Percentiles rank a stretch among this genome's conserved stretches.
Evolutionary conservation across 2,888 invertebrate species (phyloP).

Genomic region (Metallyticus violacea): DNA sequence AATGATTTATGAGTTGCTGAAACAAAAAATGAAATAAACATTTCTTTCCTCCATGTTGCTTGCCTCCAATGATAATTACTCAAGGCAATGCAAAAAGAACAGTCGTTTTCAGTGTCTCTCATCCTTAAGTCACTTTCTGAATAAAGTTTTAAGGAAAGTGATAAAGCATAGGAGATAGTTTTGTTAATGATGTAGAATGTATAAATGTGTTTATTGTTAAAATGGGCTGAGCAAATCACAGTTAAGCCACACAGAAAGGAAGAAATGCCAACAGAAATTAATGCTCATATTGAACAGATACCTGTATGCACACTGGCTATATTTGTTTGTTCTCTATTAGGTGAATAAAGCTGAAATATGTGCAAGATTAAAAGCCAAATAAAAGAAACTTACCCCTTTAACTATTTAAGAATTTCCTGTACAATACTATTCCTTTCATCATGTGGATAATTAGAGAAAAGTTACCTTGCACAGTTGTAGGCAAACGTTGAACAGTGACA

Average conservation of each 20-base stretch:
- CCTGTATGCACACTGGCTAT: conserved; percentile 7
- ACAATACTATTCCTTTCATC: not conserved
- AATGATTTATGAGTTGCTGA: no score
- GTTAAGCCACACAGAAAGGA: not conserved
- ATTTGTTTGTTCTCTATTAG: not conserved
- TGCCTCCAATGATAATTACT: no score
- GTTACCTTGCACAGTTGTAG: not conserved
- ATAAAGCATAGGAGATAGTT: no score
- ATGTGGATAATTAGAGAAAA: not conserved
- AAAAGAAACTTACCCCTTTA: not conserved
- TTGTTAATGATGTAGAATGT: no score
- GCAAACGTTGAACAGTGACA: not conserved
- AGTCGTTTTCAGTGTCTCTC: no score
- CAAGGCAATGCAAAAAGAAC: no score
- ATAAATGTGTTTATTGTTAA: no score
- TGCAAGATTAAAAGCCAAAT: not conserved
- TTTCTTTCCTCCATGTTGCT: no score
- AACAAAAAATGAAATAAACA: no score
- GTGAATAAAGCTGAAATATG: not conserved
- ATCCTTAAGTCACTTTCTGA: no score
- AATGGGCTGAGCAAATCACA: no score
- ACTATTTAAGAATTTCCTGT: not conserved
- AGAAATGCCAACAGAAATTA: not conserved
- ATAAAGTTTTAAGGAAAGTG: no score
- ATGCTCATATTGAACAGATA: not conserved